These are phyloP conservation scores for Periplaneta americana DNA, from an alignment of 1,140 invertebrate genomes.

Conservation along the genomic window DNA sequence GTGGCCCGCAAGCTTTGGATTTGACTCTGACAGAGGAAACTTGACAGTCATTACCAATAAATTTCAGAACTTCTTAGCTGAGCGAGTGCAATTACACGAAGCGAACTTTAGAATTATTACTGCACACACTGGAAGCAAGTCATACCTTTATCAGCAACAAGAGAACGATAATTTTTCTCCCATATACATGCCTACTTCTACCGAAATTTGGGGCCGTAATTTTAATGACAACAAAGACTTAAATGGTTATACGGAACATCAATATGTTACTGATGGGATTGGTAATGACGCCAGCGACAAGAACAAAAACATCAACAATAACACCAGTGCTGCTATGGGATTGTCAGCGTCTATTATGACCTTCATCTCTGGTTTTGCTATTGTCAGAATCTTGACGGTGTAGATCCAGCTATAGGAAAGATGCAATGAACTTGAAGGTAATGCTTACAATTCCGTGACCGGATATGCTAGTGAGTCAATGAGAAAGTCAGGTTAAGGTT, in stretches of 20 bases:
- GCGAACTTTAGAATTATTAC: constrained; percentile 56
- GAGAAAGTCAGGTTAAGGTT: too few species aligned
- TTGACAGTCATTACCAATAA: constrained; percentile 59
- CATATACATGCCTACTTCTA: neutral
- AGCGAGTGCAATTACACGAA: constrained; percentile 41
- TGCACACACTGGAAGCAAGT: constrained; percentile 47
- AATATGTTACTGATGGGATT: neutral
- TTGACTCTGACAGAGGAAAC: constrained; percentile 52
- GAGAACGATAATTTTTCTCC: neutral
- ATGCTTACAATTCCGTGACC: neutral
- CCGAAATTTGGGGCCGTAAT: neutral
- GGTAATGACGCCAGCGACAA: neutral
- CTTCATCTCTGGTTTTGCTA: neutral
- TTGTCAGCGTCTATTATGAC: neutral
- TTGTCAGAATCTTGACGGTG: neutral
- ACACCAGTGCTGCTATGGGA: too few species aligned
- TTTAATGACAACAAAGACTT: neutral
- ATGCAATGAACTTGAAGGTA: neutral
- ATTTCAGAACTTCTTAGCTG: constrained; percentile 54
- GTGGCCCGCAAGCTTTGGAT: constrained; percentile 65
- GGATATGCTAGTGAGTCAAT: neutral
- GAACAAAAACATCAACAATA: neutral
- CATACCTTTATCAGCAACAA: constrained; percentile 48
- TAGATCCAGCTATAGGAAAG: neutral
- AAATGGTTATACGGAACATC: neutral